Evolutionary conservation across 2,888 invertebrate genomes (phyloP).

Genomic region (Belgica antarctica): DNA sequence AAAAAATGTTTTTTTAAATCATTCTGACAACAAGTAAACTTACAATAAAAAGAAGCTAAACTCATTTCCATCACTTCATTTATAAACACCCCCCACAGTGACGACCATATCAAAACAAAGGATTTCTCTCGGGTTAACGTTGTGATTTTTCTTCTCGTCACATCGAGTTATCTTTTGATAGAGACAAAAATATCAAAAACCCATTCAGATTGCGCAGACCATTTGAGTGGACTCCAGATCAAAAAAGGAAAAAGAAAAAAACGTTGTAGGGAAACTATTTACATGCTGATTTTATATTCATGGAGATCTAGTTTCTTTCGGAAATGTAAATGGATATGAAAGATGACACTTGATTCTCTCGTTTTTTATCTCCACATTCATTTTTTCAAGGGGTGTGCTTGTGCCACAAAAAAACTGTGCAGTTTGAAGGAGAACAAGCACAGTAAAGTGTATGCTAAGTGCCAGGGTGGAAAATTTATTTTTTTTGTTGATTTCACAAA

Average conservation of each 20-base stretch:
- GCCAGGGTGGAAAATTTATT: constrained; percentile 14
- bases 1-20: neutral
- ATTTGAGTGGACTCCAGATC: constrained; percentile 17
- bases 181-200: constrained; percentile 2
- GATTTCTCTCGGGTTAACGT: neutral
- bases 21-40: neutral
- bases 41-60: no score
- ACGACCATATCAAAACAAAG: neutral
- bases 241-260: neutral
- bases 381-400: neutral
- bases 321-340: constrained; percentile 37
- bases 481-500: neutral
- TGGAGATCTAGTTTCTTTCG: constrained; percentile 8
- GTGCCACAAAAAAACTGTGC: neutral
- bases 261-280: neutral
- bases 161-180: neutral
- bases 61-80: neutral
- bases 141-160: neutral
- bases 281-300: constrained; percentile 38
- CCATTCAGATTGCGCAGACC: constrained; percentile 17
- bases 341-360: constrained; percentile 35
- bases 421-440: constrained; percentile 2
- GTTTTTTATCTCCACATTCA: constrained; percentile 2
- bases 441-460: constrained; percentile 7
- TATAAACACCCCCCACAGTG: neutral